Base-by-base conservation (phyloP, 2,797 vertebrate species). In the Coccyzus lansbergi region DNA sequence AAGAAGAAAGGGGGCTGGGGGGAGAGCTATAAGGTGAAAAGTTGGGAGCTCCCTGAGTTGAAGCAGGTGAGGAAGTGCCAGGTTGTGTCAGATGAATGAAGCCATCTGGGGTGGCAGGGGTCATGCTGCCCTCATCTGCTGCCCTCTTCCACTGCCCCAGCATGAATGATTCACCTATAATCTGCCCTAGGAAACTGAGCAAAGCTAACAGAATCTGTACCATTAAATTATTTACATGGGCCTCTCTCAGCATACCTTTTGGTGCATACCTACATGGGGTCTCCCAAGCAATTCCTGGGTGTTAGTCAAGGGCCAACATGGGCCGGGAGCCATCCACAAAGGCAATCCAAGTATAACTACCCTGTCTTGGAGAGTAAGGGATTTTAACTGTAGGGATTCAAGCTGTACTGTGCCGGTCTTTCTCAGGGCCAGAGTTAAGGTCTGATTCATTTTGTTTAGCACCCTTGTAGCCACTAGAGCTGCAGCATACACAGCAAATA, bases 41-140 rank as follows among this genome's bases (percentile, higher is more conserved):
- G 10, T 11, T 2, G 7, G 58, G 52, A 65, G 16, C 9, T 42
- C 15, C 28, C 14, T 1, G 2, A 14, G 38, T 33, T 24, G 25
- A 38, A 68, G 40, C 21, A 46, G 26, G 36, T 20, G 33, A 70
- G 31, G 69, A 3, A 83, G 16, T 14, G 20, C 15, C 53, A 24
- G n/a, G 3, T 33, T 0, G 0, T 25, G 71, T 21, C 64, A 68
- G 22, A 29, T 36, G 40, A 33, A 49, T 40, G 29, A 53, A 44
- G 48, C 19, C 58, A 4, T 18, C 31, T 3, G 7, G 31, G 34
- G n/a, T 14, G 44, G 51, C 67, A 28, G 21, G 18, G 28, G 33
- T 59, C n/a, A 21, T 4, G 16, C 49, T 29, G 31, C 21, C 29
- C 13, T 71, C 5, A 1, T 55, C 29, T 15, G 4, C 55, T 36